These are phyloP conservation scores for Pediacus dermestoides DNA, from an alignment of 2,888 invertebrate genomes.

Conservation along the genomic window DNA sequence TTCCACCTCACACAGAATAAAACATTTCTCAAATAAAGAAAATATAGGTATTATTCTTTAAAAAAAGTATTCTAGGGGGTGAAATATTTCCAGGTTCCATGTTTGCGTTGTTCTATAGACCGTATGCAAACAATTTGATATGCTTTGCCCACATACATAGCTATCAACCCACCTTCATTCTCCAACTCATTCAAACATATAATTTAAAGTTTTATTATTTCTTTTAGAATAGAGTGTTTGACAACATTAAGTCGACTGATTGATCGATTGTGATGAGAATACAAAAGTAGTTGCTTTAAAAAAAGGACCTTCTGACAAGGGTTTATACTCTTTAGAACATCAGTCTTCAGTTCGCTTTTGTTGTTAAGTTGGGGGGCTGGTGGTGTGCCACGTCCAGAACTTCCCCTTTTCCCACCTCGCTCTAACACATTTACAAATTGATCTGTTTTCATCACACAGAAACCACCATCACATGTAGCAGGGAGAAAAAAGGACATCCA, in stretches of 20 bases:
- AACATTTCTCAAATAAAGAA: too few species aligned
- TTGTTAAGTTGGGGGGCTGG: too few species aligned
- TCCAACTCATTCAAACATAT: too few species aligned
- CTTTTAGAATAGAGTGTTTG: slow-evolving; percentile 29
- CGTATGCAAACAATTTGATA: too few species aligned
- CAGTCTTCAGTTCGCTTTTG: slow-evolving; percentile 26
- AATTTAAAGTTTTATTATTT: slow-evolving; percentile 24
- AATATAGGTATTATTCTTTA: too few species aligned
- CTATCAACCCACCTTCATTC: too few species aligned
- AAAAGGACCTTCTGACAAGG: slow-evolving; percentile 22
- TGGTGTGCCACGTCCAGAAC: slow-evolving; percentile 22
- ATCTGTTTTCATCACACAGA: slow-evolving; percentile 20
- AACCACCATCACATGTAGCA: slow-evolving; percentile 2
- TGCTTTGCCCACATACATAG: too few species aligned
- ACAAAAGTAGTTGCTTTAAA: slow-evolving; percentile 32
- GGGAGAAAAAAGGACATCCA: too few species aligned
- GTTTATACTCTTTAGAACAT: slow-evolving; percentile 32
- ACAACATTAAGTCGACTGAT: slow-evolving; percentile 38
- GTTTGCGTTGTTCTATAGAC: too few species aligned
- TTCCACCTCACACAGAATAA: too few species aligned
- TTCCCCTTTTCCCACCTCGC: slow-evolving; percentile 13
- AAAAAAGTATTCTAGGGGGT: too few species aligned
- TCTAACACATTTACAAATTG: slow-evolving; percentile 27
- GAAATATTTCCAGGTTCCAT: too few species aligned
- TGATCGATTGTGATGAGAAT: slow-evolving; percentile 37